phyloP scores from a whole-genome alignment of 2,888 invertebrate genomes.

The Chymomyza procnemis region DNA sequence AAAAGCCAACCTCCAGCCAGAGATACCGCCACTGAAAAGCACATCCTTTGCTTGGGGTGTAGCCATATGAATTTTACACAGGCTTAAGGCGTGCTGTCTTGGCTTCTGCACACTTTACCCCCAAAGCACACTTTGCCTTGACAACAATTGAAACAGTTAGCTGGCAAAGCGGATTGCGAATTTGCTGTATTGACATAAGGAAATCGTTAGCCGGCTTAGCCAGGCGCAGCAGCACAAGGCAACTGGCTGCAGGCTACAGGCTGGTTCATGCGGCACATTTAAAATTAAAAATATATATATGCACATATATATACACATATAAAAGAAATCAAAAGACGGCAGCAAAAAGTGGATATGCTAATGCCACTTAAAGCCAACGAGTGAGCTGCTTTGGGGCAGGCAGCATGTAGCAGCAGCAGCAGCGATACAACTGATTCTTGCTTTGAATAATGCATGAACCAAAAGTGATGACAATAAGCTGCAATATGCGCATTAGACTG shows the following conservation, averaged over 20 bases:
- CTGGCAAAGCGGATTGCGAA: slow-evolving; percentile 65
- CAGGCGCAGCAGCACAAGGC: background rate
- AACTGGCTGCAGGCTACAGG: background rate
- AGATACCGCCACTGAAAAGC: slow-evolving; percentile 36
- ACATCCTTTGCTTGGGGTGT: slow-evolving; percentile 18
- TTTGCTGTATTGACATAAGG: slow-evolving; percentile 68
- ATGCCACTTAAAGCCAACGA: slow-evolving; percentile 29
- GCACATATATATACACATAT: background rate
- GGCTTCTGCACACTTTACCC: slow-evolving; percentile 16
- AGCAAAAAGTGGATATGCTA: slow-evolving; percentile 55
- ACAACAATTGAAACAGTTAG: slow-evolving; percentile 48
- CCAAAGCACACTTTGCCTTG: slow-evolving; percentile 15
- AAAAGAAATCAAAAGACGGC: slow-evolving; percentile 11
- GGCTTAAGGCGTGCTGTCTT: background rate
- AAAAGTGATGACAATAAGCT: slow-evolving; percentile 64
- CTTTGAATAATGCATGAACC: slow-evolving; percentile 1
- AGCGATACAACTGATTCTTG: background rate
- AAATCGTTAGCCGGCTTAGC: slow-evolving; percentile 72
- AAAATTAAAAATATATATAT: slow-evolving; percentile 56
- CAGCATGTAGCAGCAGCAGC: background rate
- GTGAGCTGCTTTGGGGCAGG: background rate
- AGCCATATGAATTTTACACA: slow-evolving; percentile 13
- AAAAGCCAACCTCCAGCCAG: background rate
- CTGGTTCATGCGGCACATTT: slow-evolving; percentile 41
- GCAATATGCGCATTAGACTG: slow-evolving; percentile 14